phyloP scores from a whole-genome alignment of 2,113 vertebrate genomes.

The Gymnarchus niloticus region DNA sequence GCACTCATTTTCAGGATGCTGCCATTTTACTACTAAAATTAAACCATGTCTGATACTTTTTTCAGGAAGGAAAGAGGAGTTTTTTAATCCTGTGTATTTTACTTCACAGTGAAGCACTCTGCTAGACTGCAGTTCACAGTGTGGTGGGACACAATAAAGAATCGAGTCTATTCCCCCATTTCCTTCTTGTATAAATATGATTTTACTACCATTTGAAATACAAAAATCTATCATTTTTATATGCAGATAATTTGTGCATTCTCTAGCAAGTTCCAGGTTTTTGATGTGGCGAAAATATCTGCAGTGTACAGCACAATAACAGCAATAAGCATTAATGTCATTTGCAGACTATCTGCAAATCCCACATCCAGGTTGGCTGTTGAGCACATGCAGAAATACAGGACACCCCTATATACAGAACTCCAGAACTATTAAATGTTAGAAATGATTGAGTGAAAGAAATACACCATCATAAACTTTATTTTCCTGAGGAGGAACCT shows the following conservation, averaged over 20 bases:
- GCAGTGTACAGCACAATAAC: not conserved
- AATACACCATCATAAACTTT: not conserved
- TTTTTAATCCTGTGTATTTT: not conserved
- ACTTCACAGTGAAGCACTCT: not conserved
- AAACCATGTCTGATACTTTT: not conserved
- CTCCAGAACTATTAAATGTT: not conserved
- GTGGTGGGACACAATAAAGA: not conserved
- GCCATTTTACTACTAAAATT: not conserved
- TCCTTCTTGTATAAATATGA: not conserved
- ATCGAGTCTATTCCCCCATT: not conserved
- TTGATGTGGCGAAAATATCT: not conserved
- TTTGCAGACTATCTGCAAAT: not conserved
- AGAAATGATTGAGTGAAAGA: not conserved
- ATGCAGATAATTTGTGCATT: not conserved
- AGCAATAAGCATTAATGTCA: not conserved
- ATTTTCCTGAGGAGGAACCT: not conserved
- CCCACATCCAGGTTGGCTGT: not conserved
- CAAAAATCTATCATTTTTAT: not conserved
- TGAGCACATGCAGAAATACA: not conserved
- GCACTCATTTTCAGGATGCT: not conserved
- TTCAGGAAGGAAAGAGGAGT: not conserved
- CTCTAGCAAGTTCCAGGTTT: not conserved
- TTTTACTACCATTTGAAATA: not conserved
- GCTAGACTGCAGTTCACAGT: not conserved
- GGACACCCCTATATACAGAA: too few relatives aligned